Percentiles rank a stretch among this genome's conserved stretches.
Evolutionary conservation across 2,113 vertebrate genomes (phyloP).

Genomic region (Istiophorus platypterus): DNA sequence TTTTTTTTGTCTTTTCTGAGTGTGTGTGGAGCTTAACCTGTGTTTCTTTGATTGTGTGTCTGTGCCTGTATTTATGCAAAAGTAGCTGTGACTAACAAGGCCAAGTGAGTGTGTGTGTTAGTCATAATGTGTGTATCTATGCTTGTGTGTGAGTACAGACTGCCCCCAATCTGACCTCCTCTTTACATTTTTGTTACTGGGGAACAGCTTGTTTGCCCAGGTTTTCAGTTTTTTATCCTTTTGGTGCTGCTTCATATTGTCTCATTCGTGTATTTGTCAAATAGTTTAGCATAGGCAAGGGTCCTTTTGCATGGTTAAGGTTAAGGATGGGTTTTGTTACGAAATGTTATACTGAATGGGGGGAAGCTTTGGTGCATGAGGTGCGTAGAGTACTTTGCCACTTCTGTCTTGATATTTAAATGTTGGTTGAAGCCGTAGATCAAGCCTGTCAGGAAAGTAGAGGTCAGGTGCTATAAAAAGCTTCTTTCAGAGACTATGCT

Average conservation of each 20-base stretch:
- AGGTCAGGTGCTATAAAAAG: slow-evolving; percentile 67
- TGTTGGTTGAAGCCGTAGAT: slow-evolving; percentile 41
- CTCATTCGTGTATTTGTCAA: slow-evolving; percentile 53
- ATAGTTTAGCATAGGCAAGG: slow-evolving; percentile 54
- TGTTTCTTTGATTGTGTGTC: slow-evolving; percentile 1
- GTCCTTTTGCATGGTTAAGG: slow-evolving; percentile 44
- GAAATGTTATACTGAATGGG: slow-evolving; percentile 14
- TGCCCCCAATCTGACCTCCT: slow-evolving; percentile 39
- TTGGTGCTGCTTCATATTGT: slow-evolving; percentile 17
- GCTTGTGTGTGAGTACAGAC: slow-evolving; percentile 22
- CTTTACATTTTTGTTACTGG: slow-evolving; percentile 14
- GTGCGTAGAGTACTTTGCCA: slow-evolving; percentile 40
- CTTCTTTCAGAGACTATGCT: slow-evolving; percentile 51
- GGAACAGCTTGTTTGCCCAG: slow-evolving; percentile 43
- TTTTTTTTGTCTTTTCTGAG: neutral
- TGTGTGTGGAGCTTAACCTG: neutral
- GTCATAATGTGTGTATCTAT: slow-evolving; percentile 16
- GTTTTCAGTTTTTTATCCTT: slow-evolving; percentile 51
- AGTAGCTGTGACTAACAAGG: slow-evolving; percentile 26
- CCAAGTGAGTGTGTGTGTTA: slow-evolving; percentile 5
- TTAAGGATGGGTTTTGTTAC: slow-evolving; percentile 36
- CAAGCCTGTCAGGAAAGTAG: slow-evolving; percentile 41
- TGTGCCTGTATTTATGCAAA: slow-evolving; percentile 14
- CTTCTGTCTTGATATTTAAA: slow-evolving; percentile 74
- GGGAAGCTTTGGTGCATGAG: slow-evolving; percentile 18